A percentile compares a stretch with the other conserved stretches of the same genome.
Conservation (phyloP, 1,140 invertebrate genomes). For the Halictus rubicundus region DNA sequence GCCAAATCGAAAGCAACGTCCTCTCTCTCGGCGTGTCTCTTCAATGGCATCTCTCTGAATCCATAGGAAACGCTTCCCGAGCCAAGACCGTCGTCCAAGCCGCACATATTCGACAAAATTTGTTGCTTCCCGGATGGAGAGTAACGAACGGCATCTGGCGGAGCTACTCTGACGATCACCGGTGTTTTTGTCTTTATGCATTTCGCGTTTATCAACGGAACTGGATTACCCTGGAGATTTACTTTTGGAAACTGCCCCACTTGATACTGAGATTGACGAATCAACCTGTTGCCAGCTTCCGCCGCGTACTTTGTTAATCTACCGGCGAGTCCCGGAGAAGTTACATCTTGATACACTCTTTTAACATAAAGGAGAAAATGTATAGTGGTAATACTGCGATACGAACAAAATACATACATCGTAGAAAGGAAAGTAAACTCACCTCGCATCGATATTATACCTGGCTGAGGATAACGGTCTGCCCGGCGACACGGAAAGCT, state of each 20-base stretch:
- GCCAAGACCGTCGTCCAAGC: conserved; percentile 26
- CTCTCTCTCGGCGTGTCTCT: conserved; percentile 76
- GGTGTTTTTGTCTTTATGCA: conserved; percentile 66
- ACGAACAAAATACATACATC: too few species aligned
- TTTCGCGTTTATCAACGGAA: conserved; percentile 73
- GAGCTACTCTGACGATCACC: conserved; percentile 75
- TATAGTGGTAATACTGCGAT: background rate
- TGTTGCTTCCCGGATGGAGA: conserved; percentile 68
- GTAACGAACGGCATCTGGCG: conserved; percentile 68
- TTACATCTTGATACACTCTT: conserved; percentile 75
- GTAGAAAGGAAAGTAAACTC: conserved; percentile 21
- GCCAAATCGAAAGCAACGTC: conserved; percentile 70
- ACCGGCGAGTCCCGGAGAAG: conserved; percentile 75
- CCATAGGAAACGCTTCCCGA: conserved; percentile 55
- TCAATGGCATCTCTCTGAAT: conserved; percentile 74
- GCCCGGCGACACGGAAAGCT: conserved; percentile 72
- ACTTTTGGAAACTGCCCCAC: conserved; percentile 77
- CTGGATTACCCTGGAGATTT: conserved; percentile 74
- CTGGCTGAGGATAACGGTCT: conserved; percentile 76
- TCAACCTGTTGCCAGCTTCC: conserved; percentile 73
- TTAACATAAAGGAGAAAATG: background rate
- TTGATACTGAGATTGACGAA: conserved; percentile 75
- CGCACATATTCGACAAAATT: conserved; percentile 57
- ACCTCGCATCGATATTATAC: conserved; percentile 79
- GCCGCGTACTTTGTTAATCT: conserved; percentile 77